These are phyloP conservation scores for Zonotrichia leucophrys DNA, from an alignment of 2,113 vertebrate genomes.

Conservation along the genomic window DNA sequence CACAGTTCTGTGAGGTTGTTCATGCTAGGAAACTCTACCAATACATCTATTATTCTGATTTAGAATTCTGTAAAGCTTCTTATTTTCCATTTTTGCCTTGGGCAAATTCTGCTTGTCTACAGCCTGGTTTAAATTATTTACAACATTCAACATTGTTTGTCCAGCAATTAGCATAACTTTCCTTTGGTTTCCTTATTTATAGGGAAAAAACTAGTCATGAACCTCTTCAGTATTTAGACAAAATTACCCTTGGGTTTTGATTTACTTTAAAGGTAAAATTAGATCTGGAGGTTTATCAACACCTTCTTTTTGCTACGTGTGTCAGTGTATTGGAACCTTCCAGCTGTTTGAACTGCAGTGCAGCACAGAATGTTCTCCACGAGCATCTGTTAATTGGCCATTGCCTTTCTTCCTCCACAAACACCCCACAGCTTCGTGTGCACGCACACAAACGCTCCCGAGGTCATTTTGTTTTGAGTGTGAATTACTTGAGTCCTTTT, in stretches of 20 bases:
- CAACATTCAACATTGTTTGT: not conserved
- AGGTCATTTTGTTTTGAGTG: not conserved
- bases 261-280: not conserved
- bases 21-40: not conserved
- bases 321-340: not conserved
- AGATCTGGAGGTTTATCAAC: not conserved
- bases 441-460: not conserved
- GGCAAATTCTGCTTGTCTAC: not conserved
- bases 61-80: not conserved
- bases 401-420: not conserved
- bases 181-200: not conserved
- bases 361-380: not conserved
- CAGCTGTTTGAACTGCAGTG: not conserved
- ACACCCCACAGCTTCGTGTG: not conserved
- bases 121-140: not conserved
- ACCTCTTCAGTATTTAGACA: not conserved
- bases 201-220: not conserved
- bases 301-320: not conserved
- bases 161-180: not conserved
- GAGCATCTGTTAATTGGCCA: not conserved
- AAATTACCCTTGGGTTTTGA: not conserved
- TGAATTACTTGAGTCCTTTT: not conserved
- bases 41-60: not conserved
- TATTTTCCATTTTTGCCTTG: not conserved
- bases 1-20: not conserved